Percentiles rank a stretch among this genome's conserved stretches.
phyloP scores from a whole-genome alignment of 2,888 invertebrate species.

The Heliconius charithonia region DNA sequence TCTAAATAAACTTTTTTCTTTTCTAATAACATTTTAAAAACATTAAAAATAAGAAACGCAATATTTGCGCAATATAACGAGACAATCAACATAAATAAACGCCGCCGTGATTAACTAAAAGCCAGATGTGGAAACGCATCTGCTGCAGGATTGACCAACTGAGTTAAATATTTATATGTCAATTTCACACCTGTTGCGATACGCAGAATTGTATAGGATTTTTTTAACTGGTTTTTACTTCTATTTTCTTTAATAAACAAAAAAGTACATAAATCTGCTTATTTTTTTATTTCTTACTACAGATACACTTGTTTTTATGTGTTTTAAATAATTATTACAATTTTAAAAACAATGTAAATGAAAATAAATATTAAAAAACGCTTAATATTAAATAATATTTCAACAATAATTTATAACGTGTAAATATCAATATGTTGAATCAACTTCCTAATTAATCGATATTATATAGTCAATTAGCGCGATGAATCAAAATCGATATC shows the following conservation, averaged over 20 bases:
- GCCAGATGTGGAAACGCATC: slow-evolving; percentile 41
- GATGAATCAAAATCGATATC: slow-evolving; percentile 1
- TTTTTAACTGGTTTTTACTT: not conserved
- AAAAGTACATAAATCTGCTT: too few relatives aligned
- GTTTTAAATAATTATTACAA: not conserved
- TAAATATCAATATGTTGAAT: not conserved
- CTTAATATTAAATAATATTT: too few relatives aligned
- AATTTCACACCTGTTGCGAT: slow-evolving; percentile 39
- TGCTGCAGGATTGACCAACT: slow-evolving; percentile 40
- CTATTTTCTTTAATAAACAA: not conserved
- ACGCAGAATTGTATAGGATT: slow-evolving; percentile 15
- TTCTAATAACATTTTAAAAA: too few relatives aligned
- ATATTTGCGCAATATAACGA: not conserved
- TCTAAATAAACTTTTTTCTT: too few relatives aligned
- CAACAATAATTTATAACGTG: not conserved
- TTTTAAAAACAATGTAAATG: not conserved
- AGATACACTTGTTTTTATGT: not conserved
- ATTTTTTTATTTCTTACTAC: not conserved
- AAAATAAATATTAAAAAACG: not conserved
- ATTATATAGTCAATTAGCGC: not conserved
- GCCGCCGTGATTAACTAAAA: slow-evolving; percentile 13
- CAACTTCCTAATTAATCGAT: not conserved
- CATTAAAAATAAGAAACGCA: not conserved
- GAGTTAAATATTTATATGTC: slow-evolving; percentile 38
- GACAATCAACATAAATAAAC: slow-evolving; percentile 20